Conservation (phyloP, 2,888 invertebrate species). For the Xylophagus ater region DNA sequence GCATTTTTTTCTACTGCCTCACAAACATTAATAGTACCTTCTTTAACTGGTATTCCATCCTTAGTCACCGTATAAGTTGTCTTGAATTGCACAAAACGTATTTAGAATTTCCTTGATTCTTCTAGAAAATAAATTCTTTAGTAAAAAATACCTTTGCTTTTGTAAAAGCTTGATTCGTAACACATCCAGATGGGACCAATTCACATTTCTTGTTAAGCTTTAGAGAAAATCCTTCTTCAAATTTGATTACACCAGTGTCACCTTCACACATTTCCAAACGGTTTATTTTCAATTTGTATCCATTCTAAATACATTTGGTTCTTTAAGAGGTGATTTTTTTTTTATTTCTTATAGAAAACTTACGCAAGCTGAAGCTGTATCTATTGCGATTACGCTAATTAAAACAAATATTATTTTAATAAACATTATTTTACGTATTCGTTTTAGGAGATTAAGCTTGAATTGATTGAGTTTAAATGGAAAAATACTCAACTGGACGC, state of each 20-base stretch:
- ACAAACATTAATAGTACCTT: slow-evolving; percentile 40
- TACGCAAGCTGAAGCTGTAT: slow-evolving; percentile 28
- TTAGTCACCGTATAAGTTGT: slow-evolving; percentile 36
- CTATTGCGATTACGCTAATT: slow-evolving; percentile 14
- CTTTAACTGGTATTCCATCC: slow-evolving; percentile 36
- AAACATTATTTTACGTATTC: no score
- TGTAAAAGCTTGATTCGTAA: slow-evolving; percentile 34
- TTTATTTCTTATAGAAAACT: slow-evolving; percentile 18
- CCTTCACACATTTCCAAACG: slow-evolving; percentile 34
- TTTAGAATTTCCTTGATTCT: background rate
- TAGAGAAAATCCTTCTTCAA: slow-evolving; percentile 27
- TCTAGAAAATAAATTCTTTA: background rate
- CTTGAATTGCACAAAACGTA: slow-evolving; percentile 13
- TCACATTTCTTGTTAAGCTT: slow-evolving; percentile 39
- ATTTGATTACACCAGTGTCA: slow-evolving; percentile 24
- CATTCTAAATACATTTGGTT: slow-evolving; percentile 25
- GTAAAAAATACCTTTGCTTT: slow-evolving; percentile 29
- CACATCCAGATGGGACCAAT: slow-evolving; percentile 37
- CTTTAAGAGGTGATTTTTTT: background rate
- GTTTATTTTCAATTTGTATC: slow-evolving; percentile 31
- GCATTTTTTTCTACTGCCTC: slow-evolving; percentile 19
- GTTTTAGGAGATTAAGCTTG: no score
- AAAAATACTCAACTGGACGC: no score
- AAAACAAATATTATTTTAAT: background rate
- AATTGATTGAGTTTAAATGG: no score